phyloP scores from a whole-genome alignment of 2,113 vertebrate genomes.

The Ceuthmochares aereus region DNA sequence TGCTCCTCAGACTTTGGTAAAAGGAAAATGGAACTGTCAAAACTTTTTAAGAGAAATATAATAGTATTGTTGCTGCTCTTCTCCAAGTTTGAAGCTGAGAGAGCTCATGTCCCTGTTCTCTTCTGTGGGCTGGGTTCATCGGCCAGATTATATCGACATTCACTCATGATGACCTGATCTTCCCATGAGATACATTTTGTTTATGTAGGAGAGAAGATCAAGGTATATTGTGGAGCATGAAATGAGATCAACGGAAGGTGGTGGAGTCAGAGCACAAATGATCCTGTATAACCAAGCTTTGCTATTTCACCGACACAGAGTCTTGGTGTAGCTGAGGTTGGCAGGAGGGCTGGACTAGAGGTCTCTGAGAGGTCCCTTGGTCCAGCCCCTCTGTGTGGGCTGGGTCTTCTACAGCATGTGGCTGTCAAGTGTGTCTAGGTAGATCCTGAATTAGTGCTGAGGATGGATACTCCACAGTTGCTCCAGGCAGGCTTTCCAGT shows the following conservation, averaged over 20 bases:
- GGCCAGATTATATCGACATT: not conserved
- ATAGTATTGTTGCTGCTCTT: too few species aligned
- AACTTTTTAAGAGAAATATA: not conserved
- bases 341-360: not conserved
- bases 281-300: not conserved
- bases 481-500: not conserved
- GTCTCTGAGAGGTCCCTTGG: not conserved
- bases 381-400: not conserved
- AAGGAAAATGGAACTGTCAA: not conserved
- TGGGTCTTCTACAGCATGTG: not conserved
- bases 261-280: not conserved
- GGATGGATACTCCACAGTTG: not conserved
- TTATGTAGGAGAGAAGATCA: not conserved
- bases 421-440: not conserved
- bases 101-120: not conserved
- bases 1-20: not conserved
- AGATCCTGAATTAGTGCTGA: not conserved
- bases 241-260: not conserved
- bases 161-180: not conserved
- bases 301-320: fast-evolving
- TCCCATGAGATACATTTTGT: not conserved
- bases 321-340: not conserved
- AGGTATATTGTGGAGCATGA: not conserved
- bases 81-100: not conserved
- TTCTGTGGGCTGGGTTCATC: not conserved